Base-by-base conservation (phyloP, 2,888 invertebrate genomes). In the Drosophila paracracens region DNA sequence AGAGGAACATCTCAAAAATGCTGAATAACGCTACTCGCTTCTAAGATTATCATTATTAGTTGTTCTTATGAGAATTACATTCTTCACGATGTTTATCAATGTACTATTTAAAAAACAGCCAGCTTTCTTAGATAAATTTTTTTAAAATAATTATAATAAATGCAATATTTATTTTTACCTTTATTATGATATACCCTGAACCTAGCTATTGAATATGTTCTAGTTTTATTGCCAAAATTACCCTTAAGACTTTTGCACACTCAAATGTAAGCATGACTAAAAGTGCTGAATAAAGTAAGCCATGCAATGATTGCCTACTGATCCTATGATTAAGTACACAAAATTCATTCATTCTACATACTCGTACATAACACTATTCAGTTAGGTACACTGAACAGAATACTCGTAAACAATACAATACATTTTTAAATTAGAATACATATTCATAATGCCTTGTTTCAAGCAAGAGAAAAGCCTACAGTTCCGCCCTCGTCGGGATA, bases 1-100 rank as follows among this genome's bases (percentile, higher is more conserved):
- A 31, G 92, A 92, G 60, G 91, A 92, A 57, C 77, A 82, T 8
- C 16, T 25, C 4, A 67, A 18, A 36, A 1, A 21, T 29, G 11
- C 33, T 6, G 61, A 51, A 0, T 0, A 29, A n/a, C n/a, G 31
- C 8, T 31, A 53, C 25, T 53, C 16, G 53, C 16, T 35, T 53
- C 2, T 51, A n/a, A n/a, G 51, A 18, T 18, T 3, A n/a, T 11
- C 6, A 51, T 11, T 13, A 33, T 33, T 25, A 25, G 53, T 31
- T 33, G 6, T 13, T 2, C 18, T 29, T 36, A 11, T 7, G 29
- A 13, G 18, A 25, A 18, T 25, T 8, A 18, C 43, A 2, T 46
- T 46, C 21, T 21, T 21, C 11, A 5, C 21, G 4, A 3, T 29
- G 2, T 40, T 7, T 21, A 1, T 36, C 5, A 5, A 35, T 21